Percentiles rank a stretch among this genome's conserved stretches.
Evolutionary conservation across 2,797 vertebrate genomes (phyloP).

Genomic region (Champsocephalus gunnari): DNA sequence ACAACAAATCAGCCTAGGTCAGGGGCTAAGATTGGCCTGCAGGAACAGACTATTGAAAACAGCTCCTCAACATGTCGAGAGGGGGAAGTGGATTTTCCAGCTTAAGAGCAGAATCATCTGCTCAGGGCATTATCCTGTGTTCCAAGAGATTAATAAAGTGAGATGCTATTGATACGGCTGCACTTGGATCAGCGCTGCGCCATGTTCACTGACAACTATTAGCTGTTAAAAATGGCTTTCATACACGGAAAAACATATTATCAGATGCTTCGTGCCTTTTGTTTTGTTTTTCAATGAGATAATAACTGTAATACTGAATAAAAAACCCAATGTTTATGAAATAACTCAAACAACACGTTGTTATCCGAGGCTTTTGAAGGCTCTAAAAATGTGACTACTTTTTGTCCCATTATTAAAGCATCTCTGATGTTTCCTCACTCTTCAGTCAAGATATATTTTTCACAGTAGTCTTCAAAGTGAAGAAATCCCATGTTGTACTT

Average conservation of each 20-base stretch:
- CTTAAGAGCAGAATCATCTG: conserved; percentile 80
- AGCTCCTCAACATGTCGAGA: conserved; percentile 66
- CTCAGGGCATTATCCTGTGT: conserved; percentile 81
- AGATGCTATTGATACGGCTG: conserved; percentile 83
- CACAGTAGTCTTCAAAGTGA: conserved; percentile 78
- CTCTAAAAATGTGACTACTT: conserved; percentile 24
- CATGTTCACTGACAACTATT: conserved; percentile 60
- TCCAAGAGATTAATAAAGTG: conserved; percentile 85
- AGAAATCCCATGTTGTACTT: conserved; percentile 78
- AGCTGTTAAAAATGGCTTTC: conserved; percentile 47
- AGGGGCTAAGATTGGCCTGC: conserved; percentile 85
- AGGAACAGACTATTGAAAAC: conserved; percentile 74
- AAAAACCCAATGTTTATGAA: conserved; percentile 3
- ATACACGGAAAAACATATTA: conserved; percentile 13
- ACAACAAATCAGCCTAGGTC: conserved; percentile 82
- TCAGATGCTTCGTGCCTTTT: conserved; percentile 12
- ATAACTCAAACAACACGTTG: background rate
- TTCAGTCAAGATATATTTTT: conserved; percentile 69
- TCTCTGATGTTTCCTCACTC: conserved; percentile 67
- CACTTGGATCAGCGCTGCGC: conserved; percentile 60
- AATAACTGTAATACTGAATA: conserved; percentile 23
- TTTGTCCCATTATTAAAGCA: conserved; percentile 65
- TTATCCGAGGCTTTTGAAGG: conserved; percentile 45
- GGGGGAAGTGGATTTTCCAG: conserved; percentile 82
- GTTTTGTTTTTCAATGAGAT: conserved; percentile 7